Conservation (phyloP, 2,797 vertebrate species). For the Notolabrus celidotus region DNA sequence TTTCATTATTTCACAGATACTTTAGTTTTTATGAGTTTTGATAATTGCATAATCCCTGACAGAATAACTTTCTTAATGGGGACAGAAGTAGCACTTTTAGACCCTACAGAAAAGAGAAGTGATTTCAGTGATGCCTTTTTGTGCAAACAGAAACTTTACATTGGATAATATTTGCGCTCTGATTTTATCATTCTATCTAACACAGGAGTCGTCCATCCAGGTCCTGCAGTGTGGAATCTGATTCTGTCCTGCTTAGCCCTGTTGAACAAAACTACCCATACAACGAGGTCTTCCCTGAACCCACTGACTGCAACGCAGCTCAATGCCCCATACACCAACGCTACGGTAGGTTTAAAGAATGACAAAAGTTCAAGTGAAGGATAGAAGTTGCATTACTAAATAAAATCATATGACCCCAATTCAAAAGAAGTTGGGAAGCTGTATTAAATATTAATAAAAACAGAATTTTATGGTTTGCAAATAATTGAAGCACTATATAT, state of each 20-base stretch:
- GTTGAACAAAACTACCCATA: constrained; percentile 18
- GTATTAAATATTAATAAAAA: too few species aligned
- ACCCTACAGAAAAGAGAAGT: too few species aligned
- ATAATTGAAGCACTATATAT: too few species aligned
- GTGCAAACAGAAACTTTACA: neutral
- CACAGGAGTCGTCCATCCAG: constrained; percentile 63
- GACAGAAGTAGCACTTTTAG: neutral
- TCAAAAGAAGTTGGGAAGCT: too few species aligned
- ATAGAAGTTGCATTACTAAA: neutral
- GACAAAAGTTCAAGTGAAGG: neutral
- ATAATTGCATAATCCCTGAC: too few species aligned
- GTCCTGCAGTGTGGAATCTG: constrained; percentile 66
- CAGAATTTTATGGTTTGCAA: too few species aligned
- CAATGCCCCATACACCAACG: constrained; percentile 82
- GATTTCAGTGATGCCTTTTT: neutral
- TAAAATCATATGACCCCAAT: neutral
- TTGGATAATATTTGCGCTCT: neutral
- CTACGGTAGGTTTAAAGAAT: constrained; percentile 60
- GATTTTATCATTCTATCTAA: neutral
- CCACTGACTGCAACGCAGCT: constrained; percentile 75
- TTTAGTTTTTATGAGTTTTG: neutral
- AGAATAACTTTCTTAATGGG: too few species aligned
- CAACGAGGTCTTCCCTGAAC: constrained; percentile 68
- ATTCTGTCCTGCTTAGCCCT: constrained; percentile 45
- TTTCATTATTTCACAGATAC: neutral